Conservation (phyloP, 2,797 vertebrate genomes). For the Coregonus suidteri region DNA sequence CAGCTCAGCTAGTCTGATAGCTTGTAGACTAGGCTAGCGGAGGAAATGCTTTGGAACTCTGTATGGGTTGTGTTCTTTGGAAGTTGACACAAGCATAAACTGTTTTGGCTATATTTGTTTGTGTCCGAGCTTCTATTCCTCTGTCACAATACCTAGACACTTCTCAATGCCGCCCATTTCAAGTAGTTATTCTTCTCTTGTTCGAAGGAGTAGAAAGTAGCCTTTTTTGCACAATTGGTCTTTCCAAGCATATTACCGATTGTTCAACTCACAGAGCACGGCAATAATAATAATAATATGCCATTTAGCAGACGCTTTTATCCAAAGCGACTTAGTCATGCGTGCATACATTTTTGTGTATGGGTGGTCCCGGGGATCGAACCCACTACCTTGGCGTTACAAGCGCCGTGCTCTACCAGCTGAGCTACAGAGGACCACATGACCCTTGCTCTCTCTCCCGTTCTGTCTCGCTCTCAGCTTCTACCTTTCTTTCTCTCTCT, state of each 20-base stretch:
- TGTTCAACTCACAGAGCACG: not conserved
- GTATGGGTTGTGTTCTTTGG: not conserved
- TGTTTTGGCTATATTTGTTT: not conserved
- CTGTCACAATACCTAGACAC: not conserved
- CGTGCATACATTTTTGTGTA: too few relatives aligned
- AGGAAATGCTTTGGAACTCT: not conserved
- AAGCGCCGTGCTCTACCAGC: too few relatives aligned
- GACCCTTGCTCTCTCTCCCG: not conserved
- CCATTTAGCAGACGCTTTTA: too few relatives aligned
- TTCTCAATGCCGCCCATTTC: not conserved
- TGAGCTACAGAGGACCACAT: not conserved
- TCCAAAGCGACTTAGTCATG: too few relatives aligned
- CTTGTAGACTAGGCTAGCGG: not conserved
- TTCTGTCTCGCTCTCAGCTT: not conserved
- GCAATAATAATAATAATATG: not conserved
- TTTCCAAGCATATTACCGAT: not conserved
- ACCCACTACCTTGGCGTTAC: too few relatives aligned
- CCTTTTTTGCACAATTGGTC: not conserved
- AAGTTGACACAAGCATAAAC: not conserved
- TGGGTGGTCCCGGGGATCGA: too few relatives aligned
- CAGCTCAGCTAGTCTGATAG: too few relatives aligned
- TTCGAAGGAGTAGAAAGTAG: not conserved
- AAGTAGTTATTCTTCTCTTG: not conserved
- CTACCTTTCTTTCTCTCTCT: not conserved
- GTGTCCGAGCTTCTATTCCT: not conserved